Percentiles rank a stretch among this genome's conserved stretches.
Conservation (phyloP, 1,140 invertebrate genomes). For the Drosophila miranda region DNA sequence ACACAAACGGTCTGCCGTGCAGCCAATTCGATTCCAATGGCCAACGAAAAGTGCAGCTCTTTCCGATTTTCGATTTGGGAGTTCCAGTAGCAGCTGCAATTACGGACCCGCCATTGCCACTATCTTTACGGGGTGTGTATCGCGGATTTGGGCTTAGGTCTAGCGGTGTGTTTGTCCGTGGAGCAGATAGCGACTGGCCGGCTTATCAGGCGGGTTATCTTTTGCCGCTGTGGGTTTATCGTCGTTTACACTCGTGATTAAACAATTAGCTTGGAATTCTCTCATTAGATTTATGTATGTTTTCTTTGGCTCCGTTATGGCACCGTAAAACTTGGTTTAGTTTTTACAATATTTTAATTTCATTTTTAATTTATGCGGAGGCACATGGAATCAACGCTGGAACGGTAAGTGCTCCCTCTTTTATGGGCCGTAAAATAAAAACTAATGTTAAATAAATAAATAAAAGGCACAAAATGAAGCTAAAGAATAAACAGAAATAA, state of each 20-base stretch:
- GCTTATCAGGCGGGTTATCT: constrained; percentile 42
- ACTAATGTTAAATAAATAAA: constrained; percentile 78
- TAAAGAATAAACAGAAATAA: constrained; percentile 36
- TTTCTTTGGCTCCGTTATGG: not conserved
- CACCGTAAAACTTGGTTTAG: constrained; percentile 12
- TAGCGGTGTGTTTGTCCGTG: constrained; percentile 2
- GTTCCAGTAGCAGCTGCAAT: not conserved
- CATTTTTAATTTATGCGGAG: constrained; percentile 24
- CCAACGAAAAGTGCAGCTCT: constrained; percentile 44
- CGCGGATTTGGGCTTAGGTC: constrained; percentile 20
- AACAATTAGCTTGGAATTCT: constrained; percentile 31
- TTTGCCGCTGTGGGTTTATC: constrained; percentile 32
- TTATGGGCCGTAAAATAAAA: constrained; percentile 69
- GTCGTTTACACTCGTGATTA: constrained; percentile 41
- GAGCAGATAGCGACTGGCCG: constrained; percentile 12
- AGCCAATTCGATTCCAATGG: constrained; percentile 66
- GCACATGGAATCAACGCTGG: no score
- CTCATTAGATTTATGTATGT: constrained; percentile 31
- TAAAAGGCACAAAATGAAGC: constrained; percentile 66
- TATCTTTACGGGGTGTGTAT: constrained; percentile 32
- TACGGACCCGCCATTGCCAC: constrained; percentile 6
- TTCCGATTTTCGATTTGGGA: constrained; percentile 12
- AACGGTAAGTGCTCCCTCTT: constrained; percentile 24
- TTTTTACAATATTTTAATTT: constrained; percentile 20
- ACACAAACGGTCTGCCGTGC: constrained; percentile 27